phyloP scores from a whole-genome alignment of 2,797 vertebrate species.

The Pipistrellus nathusii region DNA sequence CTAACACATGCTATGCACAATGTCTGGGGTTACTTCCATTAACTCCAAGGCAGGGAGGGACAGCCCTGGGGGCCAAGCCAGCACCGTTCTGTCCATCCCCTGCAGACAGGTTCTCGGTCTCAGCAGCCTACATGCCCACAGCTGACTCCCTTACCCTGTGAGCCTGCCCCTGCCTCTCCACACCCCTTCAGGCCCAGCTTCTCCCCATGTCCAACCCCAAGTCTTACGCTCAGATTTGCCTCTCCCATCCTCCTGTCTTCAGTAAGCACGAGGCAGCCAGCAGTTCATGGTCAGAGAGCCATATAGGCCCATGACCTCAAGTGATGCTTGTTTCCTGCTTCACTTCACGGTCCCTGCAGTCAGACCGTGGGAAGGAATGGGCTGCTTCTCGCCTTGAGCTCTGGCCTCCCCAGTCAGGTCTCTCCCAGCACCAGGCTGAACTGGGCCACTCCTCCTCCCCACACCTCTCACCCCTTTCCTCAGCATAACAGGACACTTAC shows the following conservation, averaged over 20 bases:
- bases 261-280: background rate
- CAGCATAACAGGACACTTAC: background rate
- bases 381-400: fast-evolving
- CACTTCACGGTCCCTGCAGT: background rate
- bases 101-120: no score
- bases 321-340: background rate
- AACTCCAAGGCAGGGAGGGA: fast-evolving
- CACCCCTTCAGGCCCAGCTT: background rate
- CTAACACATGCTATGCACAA: background rate
- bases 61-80: fast-evolving
- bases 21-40: background rate
- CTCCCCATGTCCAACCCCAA: background rate
- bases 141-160: background rate
- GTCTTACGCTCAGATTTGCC: background rate
- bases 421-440: background rate
- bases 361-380: background rate
- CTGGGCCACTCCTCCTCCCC: no score
- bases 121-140: fast-evolving
- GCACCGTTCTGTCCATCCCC: fast-evolving
- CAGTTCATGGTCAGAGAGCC: background rate
- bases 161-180: no score
- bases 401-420: fast-evolving
- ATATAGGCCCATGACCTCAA: background rate
- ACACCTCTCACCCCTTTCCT: no score
- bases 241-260: background rate